Evolutionary conservation across 1,140 invertebrate genomes (phyloP).

Genomic region (Drosophila aff.): DNA sequence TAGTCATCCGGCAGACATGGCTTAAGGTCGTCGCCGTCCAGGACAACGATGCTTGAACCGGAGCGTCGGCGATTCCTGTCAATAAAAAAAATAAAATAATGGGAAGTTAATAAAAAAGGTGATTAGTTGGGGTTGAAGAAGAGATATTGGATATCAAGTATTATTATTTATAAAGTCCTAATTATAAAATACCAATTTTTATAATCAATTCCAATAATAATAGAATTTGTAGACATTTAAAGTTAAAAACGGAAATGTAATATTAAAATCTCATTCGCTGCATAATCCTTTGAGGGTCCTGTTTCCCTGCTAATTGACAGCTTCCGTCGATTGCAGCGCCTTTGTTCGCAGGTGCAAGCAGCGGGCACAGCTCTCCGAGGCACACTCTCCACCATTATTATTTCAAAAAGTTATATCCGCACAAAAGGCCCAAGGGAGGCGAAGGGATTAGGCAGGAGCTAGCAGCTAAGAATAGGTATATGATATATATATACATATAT

Average conservation of each 20-base stretch:
- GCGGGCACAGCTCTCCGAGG: not conserved
- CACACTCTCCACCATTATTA: conserved; percentile 21
- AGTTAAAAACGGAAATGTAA: not conserved
- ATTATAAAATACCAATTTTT: not conserved
- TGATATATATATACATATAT: not conserved
- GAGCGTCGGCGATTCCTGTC: conserved; percentile 88
- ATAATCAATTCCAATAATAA: too few species aligned
- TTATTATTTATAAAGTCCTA: not conserved
- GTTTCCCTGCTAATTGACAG: conserved; percentile 57
- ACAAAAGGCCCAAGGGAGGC: not conserved
- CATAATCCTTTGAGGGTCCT: conserved; percentile 12
- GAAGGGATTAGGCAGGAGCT: not conserved
- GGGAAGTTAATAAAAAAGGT: not conserved
- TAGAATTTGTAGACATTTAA: not conserved
- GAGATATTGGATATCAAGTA: not conserved
- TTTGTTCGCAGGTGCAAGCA: conserved; percentile 9
- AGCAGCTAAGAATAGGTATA: not conserved
- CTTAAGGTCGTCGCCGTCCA: conserved; percentile 87
- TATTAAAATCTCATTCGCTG: not conserved
- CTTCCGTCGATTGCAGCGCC: conserved; percentile 38
- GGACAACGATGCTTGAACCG: conserved; percentile 89
- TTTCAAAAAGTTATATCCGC: conserved; percentile 47
- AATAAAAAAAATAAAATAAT: conserved; percentile 1
- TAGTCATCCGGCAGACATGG: conserved; percentile 85
- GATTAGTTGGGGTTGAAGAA: not conserved